Base-by-base conservation (phyloP, 2,797 vertebrate genomes). In the Spinus pinus region DNA sequence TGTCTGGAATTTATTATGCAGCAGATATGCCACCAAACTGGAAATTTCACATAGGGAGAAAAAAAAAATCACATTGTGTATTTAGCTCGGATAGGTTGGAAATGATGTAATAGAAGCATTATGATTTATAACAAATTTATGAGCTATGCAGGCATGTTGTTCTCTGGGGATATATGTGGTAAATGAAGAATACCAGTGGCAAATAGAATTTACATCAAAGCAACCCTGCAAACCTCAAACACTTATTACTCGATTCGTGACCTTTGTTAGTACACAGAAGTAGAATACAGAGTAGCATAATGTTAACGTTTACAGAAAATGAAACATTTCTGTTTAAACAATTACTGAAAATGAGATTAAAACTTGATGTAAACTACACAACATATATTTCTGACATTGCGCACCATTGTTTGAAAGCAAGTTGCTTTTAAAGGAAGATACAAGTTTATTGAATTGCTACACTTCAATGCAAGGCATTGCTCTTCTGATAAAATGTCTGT, bases 1-100 rank as follows among this genome's bases (percentile, higher is more conserved):
- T 74, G 88, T 97, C 97, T 98, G 96, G 97, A 97, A 97, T 97
- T 96, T 97, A 97, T 98, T 98, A 97, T 91, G 86, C 93, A 96
- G 65, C 75, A 97, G 94, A 97, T 97, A 97, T 95, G 95, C 95
- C 97, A 98, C 96, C 97, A 97, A 97, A 97, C 96, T 97, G 96
- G 96, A 97, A 97, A 97, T 96, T 97, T 93, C 93, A 97, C 88
- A 95, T 83, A 72, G 80, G 83, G 20, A 30, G 21, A 17, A 64
- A 81, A 95, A 81, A 75, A 79, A 70, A 95, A 89, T 85, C 66
- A 64, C 86, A 95, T 88, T 87, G 70, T 94, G 88, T 93, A 97
- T 97, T 97, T 95, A 93, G 93, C 81, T 90, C 87, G 46, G 90
- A 96, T 96, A 97, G 86, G 91, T 81, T 97, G 94, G 86, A 97